These are phyloP conservation scores for Okamejei kenojei DNA, from an alignment of 2,797 vertebrate genomes.

Conservation along the genomic window DNA sequence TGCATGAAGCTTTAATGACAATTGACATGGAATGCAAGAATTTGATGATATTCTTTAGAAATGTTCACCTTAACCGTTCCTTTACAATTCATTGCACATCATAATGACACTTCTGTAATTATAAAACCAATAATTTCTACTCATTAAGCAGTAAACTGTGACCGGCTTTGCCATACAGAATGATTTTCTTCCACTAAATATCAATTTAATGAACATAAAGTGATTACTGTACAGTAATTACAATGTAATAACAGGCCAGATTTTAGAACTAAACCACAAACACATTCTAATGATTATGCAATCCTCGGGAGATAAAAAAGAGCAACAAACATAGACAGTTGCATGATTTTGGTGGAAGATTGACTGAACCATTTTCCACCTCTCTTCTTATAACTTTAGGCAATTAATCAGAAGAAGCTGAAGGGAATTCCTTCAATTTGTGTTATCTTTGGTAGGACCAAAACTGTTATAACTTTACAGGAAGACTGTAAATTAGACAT, in stretches of 20 bases:
- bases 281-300: not conserved
- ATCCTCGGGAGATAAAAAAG: not conserved
- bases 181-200: conserved; percentile 13
- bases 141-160: not conserved
- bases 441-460: not conserved
- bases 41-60: not conserved
- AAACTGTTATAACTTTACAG: not conserved
- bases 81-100: not conserved
- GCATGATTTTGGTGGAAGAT: not conserved
- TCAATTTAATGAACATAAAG: not conserved
- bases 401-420: not conserved
- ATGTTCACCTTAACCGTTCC: not conserved
- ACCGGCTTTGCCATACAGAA: not conserved
- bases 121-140: conserved; percentile 15
- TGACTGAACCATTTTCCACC: not conserved
- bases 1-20: not conserved
- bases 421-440: not conserved
- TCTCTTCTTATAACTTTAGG: not conserved
- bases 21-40: not conserved
- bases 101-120: not conserved
- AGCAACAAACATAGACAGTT: not conserved
- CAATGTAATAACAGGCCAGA: not conserved
- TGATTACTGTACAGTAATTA: conserved; percentile 5
- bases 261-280: not conserved
- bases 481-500: not conserved